These are phyloP conservation scores for Hirudinaria manillensis DNA, from an alignment of 2,888 invertebrate species.

Conservation along the genomic window DNA sequence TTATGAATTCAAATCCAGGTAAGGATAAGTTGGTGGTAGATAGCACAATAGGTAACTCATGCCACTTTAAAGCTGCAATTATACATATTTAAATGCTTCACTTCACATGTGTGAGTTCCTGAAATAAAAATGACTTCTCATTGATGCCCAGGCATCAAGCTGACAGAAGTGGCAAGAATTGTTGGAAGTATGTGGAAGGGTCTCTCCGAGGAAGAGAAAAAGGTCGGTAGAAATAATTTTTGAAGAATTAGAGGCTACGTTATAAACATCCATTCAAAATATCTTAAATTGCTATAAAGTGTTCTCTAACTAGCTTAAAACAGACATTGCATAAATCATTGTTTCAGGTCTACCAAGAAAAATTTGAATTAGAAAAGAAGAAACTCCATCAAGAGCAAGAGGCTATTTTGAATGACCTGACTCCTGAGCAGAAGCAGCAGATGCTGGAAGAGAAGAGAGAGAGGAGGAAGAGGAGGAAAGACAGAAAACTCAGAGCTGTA, in stretches of 20 bases:
- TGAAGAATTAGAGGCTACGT: too few species aligned
- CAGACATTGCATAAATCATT: conserved; percentile 7
- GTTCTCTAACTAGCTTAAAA: neutral
- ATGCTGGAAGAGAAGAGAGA: neutral
- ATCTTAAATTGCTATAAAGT: too few species aligned
- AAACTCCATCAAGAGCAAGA: neutral
- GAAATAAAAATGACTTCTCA: too few species aligned
- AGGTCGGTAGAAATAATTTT: neutral
- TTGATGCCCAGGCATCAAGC: neutral
- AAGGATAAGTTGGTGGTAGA: too few species aligned
- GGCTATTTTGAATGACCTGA: neutral
- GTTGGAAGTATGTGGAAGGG: conserved; percentile 27
- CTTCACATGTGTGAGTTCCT: too few species aligned
- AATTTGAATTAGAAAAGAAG: neutral
- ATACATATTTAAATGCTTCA: too few species aligned
- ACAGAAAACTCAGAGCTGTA: neutral
- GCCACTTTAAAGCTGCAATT: too few species aligned
- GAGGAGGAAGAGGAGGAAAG: neutral
- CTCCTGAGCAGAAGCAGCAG: neutral
- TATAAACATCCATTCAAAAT: too few species aligned
- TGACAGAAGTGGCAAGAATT: conserved; percentile 19
- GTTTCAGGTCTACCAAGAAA: neutral
- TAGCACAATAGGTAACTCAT: too few species aligned
- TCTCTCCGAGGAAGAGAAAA: conserved; percentile 24
- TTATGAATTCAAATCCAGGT: too few species aligned